A percentile compares a stretch with the other conserved stretches of the same genome.
Evolutionary conservation across 2,113 vertebrate genomes (phyloP).

Genomic region (Ceyx margarethae): DNA sequence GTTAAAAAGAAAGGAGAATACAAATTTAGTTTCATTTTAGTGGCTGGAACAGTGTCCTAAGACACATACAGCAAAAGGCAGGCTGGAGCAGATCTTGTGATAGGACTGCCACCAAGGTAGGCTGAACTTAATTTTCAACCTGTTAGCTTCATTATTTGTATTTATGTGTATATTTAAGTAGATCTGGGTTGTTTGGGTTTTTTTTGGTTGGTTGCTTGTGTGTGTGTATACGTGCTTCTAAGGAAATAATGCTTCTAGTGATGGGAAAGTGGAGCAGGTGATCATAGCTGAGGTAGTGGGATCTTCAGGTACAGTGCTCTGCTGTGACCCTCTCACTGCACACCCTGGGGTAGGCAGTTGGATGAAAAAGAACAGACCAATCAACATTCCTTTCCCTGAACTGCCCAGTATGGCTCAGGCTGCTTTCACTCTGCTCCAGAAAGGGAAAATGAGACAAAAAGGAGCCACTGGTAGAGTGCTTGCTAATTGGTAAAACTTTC

Average conservation of each 20-base stretch:
- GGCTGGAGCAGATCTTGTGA: background rate
- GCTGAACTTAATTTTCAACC: background rate
- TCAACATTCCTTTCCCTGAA: slow-evolving; percentile 57
- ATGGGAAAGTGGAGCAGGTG: background rate
- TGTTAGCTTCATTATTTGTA: background rate
- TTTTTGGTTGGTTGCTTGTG: background rate
- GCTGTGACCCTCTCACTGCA: background rate
- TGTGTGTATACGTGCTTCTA: background rate
- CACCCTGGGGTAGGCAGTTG: background rate
- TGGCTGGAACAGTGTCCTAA: background rate
- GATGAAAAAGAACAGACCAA: slow-evolving; percentile 53
- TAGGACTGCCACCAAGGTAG: background rate
- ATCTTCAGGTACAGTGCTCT: background rate
- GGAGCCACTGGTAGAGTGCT: slow-evolving; percentile 9
- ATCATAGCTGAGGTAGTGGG: background rate
- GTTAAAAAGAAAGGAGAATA: background rate
- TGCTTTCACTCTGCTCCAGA: slow-evolving; percentile 65
- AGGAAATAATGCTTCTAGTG: background rate
- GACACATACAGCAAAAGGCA: background rate
- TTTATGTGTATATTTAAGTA: background rate
- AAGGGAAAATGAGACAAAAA: slow-evolving; percentile 59
- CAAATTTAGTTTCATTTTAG: background rate
- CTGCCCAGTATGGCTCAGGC: slow-evolving; percentile 55
- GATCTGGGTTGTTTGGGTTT: background rate
- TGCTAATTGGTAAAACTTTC: slow-evolving; percentile 71